Base-by-base conservation (phyloP, 2,797 vertebrate genomes). In the Tokudaia muenninki region DNA sequence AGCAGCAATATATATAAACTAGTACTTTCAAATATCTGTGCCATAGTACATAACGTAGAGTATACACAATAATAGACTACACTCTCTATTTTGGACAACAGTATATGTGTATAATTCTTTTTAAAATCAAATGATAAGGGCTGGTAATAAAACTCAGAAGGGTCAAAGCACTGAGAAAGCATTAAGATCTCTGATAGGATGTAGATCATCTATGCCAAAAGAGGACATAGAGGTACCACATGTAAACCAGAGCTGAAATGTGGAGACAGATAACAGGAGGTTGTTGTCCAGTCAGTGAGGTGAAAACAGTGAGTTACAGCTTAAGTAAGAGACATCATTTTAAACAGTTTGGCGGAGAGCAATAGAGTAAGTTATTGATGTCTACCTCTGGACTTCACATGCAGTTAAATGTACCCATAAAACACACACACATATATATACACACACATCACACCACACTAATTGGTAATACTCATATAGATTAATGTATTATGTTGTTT, bases 181-280 rank as follows among this genome's bases (percentile, higher is more conserved):
- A 50, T 26, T 26, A 52, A 31, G 12, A 17, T 87, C 1, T 24
- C 6, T 13, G 12, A 70, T n/a, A 52, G 21, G 1, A 50, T 24
- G 12, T 6, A 31, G 31, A 70, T 3, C 63, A 52, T 24, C 3
- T 1, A n/a, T 34, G 8, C 5, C 34, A 86, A 22, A 8, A 14
- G 3, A 70, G 13, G 12, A 0, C 1, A 19, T n/a, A 21, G 3
- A n/a, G 12, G 12, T 9, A 52, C 1, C 21, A 34, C 12, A 34
- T 4, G 17, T 34, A 65, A 65, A 34, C 41, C 61, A 31, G 22
- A 22, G 11, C 3, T 7, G 6, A 14, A 34, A 3, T 47, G 1
- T 50, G 31, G 50, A 52, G 19, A 70, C 1, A 52, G 19, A 14
- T 52, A 22, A n/a, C 19, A 13, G 0, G 16, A 0, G 2, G 0